A percentile compares a stretch with the other conserved stretches of the same genome.
Evolutionary conservation across 2,888 invertebrate species (phyloP).

Genomic region (Abrostola tripartita): DNA sequence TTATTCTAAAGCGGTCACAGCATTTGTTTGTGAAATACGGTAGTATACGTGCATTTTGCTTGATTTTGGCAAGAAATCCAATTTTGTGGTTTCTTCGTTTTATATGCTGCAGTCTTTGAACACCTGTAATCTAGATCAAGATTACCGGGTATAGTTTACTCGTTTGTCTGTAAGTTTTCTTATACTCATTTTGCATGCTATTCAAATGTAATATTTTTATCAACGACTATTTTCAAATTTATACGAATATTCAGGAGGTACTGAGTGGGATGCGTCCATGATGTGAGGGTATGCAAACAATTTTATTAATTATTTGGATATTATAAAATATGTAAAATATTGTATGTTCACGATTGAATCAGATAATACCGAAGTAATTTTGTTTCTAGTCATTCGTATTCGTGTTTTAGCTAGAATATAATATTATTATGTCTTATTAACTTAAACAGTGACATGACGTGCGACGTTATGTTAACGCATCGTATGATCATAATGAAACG

Average conservation of each 20-base stretch:
- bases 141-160: not conserved
- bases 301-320: too few species aligned
- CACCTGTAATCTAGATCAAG: slow-evolving; percentile 13
- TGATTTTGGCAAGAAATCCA: slow-evolving; percentile 1
- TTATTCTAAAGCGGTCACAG: slow-evolving; percentile 32
- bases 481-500: slow-evolving; percentile 36
- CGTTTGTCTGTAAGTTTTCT: too few species aligned
- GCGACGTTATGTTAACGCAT: slow-evolving; percentile 22
- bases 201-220: too few species aligned
- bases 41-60: not conserved
- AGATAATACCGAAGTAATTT: not conserved
- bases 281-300: too few species aligned
- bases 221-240: too few species aligned
- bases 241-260: too few species aligned
- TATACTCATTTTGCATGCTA: too few species aligned
- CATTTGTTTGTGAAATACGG: slow-evolving; percentile 37
- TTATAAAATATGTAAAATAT: too few species aligned
- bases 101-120: not conserved
- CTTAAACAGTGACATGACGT: slow-evolving; percentile 29
- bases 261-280: too few species aligned
- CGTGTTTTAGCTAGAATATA: too few species aligned
- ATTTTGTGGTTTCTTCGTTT: slow-evolving; percentile 5
- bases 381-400: not conserved
- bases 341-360: too few species aligned
- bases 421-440: slow-evolving; percentile 9